Percentiles rank a stretch among this genome's conserved stretches.
Evolutionary conservation across 2,797 vertebrate genomes (phyloP).

Genomic region (Amniataba percoides): DNA sequence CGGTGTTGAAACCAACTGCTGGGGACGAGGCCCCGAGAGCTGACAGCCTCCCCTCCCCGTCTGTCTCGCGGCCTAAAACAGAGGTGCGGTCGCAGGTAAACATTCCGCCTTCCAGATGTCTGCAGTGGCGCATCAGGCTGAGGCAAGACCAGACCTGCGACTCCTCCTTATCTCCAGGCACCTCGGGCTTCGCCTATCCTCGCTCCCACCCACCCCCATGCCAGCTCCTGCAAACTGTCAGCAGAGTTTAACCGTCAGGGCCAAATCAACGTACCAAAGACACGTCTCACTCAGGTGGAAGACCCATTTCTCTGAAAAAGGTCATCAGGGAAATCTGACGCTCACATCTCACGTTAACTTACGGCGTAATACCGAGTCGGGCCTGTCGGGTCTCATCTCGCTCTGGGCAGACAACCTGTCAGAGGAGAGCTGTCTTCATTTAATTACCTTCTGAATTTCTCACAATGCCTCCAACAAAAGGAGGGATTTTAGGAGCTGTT

Average conservation of each 20-base stretch:
- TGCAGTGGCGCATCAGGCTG: slow-evolving; percentile 81
- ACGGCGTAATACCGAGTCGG: slow-evolving; percentile 28
- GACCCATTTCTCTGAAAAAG: slow-evolving; percentile 51
- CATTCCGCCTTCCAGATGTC: slow-evolving; percentile 89
- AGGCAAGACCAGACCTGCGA: slow-evolving; percentile 91
- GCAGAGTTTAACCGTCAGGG: slow-evolving; percentile 69
- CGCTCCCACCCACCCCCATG: neutral
- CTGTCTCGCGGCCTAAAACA: slow-evolving; percentile 72
- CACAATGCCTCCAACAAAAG: neutral
- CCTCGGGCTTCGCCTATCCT: slow-evolving; percentile 67
- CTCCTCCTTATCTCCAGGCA: slow-evolving; percentile 68
- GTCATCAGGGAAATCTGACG: slow-evolving; percentile 61
- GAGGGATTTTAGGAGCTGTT: neutral
- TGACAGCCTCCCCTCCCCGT: slow-evolving; percentile 21
- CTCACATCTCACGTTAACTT: slow-evolving; percentile 38
- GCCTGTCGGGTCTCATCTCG: slow-evolving; percentile 56
- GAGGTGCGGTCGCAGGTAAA: slow-evolving; percentile 81
- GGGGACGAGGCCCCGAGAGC: slow-evolving; percentile 16
- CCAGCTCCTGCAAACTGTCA: slow-evolving; percentile 71
- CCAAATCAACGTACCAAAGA: slow-evolving; percentile 37
- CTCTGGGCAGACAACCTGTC: slow-evolving; percentile 46
- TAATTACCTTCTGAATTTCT: slow-evolving; percentile 28
- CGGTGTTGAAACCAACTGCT: slow-evolving; percentile 3
- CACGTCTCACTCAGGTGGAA: slow-evolving; percentile 62
- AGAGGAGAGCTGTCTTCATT: slow-evolving; percentile 24